Evolutionary conservation across 2,113 vertebrate species (phyloP).

Genomic region (Laterallus jamaicensis): DNA sequence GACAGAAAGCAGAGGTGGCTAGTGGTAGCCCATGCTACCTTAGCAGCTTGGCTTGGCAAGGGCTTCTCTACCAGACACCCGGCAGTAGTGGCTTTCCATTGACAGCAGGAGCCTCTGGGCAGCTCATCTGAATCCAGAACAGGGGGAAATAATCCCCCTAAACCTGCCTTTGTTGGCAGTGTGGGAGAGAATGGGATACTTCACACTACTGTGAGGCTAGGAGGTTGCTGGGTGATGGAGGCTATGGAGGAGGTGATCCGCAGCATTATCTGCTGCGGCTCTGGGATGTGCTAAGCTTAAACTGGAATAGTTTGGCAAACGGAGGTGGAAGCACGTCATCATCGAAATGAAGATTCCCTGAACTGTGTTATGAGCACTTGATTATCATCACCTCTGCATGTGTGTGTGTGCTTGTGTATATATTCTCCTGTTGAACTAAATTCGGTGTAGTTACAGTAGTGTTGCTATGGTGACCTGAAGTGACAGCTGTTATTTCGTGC

Average conservation of each 20-base stretch:
- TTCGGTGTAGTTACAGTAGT: constrained; percentile 68
- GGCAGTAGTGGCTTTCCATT: background rate
- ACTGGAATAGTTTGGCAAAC: background rate
- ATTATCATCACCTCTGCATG: background rate
- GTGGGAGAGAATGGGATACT: background rate
- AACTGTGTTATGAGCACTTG: background rate
- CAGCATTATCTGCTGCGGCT: background rate
- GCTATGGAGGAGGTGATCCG: background rate
- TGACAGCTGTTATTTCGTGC: constrained; percentile 79
- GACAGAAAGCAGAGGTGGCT: background rate
- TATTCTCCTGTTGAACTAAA: constrained; percentile 26
- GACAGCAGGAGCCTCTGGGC: background rate
- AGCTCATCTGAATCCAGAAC: background rate
- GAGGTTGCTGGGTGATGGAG: background rate
- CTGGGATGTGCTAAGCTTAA: background rate
- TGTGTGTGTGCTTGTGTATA: fast-evolving
- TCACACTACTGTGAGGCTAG: fast-evolving
- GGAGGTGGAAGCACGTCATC: background rate
- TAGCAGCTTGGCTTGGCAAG: background rate
- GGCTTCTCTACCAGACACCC: background rate
- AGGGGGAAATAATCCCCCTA: background rate
- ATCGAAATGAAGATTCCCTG: background rate
- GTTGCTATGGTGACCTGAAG: constrained; percentile 83
- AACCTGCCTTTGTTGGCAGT: background rate
- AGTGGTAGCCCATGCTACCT: background rate